Conservation (phyloP, 2,888 invertebrate genomes). For the Zaprionus bogoriensis region DNA sequence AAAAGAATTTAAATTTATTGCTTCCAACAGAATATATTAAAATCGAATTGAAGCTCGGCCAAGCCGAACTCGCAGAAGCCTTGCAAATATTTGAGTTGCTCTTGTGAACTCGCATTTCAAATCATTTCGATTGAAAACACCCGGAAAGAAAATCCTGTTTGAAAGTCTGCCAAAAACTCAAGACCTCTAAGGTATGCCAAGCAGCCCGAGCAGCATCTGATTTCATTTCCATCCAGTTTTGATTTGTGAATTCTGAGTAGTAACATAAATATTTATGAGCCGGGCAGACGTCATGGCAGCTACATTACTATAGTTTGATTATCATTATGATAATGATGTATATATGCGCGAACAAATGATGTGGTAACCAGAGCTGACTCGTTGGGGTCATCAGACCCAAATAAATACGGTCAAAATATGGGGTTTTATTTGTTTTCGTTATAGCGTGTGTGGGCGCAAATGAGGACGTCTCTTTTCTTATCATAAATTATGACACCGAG, state of each 20-base stretch:
- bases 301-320: constrained; percentile 3
- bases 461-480: constrained; percentile 4
- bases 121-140: constrained; percentile 15
- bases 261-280: constrained; percentile 60
- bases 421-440: constrained; percentile 11
- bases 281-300: constrained; percentile 14
- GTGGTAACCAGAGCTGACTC: constrained; percentile 38
- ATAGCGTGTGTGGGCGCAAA: constrained; percentile 17
- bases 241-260: constrained; percentile 44
- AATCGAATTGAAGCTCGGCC: constrained; percentile 32
- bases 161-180: constrained; percentile 9
- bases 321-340: constrained; percentile 14
- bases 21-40: constrained; percentile 21
- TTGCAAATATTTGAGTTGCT: constrained; percentile 41
- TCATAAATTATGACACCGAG: constrained; percentile 25
- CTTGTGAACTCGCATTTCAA: constrained; percentile 8
- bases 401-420: constrained; percentile 5
- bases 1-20: constrained; percentile 12
- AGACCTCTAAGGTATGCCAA: constrained; percentile 11
- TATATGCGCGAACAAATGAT: constrained; percentile 20
- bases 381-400: constrained; percentile 39
- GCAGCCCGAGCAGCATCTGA: constrained; percentile 37
- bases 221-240: constrained; percentile 51
- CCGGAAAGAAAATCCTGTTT: constrained; percentile 58
- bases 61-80: constrained; percentile 42